Base-by-base conservation (phyloP, 1,140 invertebrate genomes). In the Scaptodrosophila lebanonensis region DNA sequence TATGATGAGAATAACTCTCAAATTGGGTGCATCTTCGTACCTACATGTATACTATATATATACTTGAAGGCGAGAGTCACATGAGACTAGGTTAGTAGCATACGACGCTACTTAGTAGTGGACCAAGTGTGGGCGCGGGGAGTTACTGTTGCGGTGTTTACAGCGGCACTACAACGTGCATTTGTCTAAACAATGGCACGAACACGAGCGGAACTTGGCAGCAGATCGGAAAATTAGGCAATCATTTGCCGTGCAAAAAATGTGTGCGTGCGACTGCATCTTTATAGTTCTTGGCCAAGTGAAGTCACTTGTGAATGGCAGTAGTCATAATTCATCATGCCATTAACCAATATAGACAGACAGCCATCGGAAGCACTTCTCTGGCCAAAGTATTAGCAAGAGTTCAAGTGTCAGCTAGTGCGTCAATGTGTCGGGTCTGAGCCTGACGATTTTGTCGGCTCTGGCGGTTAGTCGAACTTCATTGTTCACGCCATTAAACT, bases 401-500 rank as follows among this genome's bases (percentile, higher is more conserved):
- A 16, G 27, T 45, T 58, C 47, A 45, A 51, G 60, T 58, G 40
- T 59, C 48, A 33, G 35, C 9, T 22, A 77, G 63, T 76, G 71
- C 48, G 36, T 51, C 58, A 65, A 44, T 61, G 50, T 33, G 35
- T 64, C 16, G 39, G 30, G 36, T 73, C 45, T 65, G 59, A 29
- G 40, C 47, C 62, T 56, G 43, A 48, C 43, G 61, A n/a, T n/a
- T n/a, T n/a, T n/a, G n/a, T n/a, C n/a, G n/a, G n/a, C n/a, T n/a
- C n/a, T n/a, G 58, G 25, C 17, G 11, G 12, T 33, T 20, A 9
- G 44, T 16, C 61, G 50, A 53, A 43, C 44, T 52, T 82, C 65
- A 79, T 79, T 79, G 73, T 79, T 79, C 45, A 49, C 48, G 75
- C 75, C 82, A 79, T 79, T 82, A 73, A 79, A 73, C 73, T 40